Percentiles rank a stretch among this genome's conserved stretches.
Evolutionary conservation across 2,888 invertebrate genomes (phyloP).

Genomic region (Brachylomia viminalis): DNA sequence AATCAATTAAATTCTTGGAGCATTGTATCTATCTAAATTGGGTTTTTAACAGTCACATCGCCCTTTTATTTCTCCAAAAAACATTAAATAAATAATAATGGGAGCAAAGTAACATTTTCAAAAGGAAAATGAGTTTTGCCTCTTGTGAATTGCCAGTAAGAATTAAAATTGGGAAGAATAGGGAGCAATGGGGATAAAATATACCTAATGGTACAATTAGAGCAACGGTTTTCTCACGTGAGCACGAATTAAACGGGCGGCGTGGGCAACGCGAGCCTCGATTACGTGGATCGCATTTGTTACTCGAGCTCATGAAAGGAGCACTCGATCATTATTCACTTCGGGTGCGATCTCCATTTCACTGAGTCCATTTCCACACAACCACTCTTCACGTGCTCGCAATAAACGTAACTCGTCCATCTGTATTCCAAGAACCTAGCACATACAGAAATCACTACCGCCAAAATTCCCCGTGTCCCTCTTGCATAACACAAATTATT

Average conservation of each 20-base stretch:
- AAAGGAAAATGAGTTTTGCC: not conserved
- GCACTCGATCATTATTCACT: conserved; percentile 76
- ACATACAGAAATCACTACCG: conserved; percentile 59
- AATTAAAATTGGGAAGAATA: conserved; percentile 3
- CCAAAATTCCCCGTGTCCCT: conserved; percentile 69
- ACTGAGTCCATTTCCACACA: conserved; percentile 71
- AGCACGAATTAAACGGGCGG: conserved; percentile 7
- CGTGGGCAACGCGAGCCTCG: conserved; percentile 20
- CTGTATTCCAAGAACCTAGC: conserved; percentile 72
- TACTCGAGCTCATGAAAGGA: conserved; percentile 65
- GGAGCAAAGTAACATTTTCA: not conserved
- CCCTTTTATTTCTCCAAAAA: not conserved
- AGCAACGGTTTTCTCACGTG: conserved; percentile 3
- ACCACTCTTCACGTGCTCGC: conserved; percentile 56
- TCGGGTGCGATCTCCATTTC: conserved; percentile 74
- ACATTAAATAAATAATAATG: not conserved
- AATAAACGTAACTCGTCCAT: conserved; percentile 71
- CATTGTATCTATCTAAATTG: not conserved
- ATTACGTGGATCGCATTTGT: conserved; percentile 58
- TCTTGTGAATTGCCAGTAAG: not conserved
- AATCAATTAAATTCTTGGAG: not conserved
- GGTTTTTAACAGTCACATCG: not conserved
- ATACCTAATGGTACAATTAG: conserved; percentile 11
- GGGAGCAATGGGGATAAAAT: not conserved
- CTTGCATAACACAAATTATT: conserved; percentile 77